A percentile compares a stretch with the other conserved stretches of the same genome.
phyloP scores from a whole-genome alignment of 2,888 invertebrate species.

The Acronicta leporina region DNA sequence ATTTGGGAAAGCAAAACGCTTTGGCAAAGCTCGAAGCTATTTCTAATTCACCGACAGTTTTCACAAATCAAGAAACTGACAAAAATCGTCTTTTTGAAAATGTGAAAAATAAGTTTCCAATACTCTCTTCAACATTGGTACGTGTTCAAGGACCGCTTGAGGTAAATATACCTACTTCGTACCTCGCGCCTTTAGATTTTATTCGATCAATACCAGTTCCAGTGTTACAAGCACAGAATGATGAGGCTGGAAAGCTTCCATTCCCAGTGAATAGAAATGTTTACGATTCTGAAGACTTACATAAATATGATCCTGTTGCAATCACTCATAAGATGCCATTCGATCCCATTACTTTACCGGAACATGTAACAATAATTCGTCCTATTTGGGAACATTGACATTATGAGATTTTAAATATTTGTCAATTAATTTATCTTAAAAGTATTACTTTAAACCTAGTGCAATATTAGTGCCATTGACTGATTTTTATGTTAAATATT shows the following conservation, averaged over 20 bases:
- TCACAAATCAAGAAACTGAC: slow-evolving; percentile 62
- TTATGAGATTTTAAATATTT: slow-evolving; percentile 4
- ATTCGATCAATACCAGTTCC: slow-evolving; percentile 60
- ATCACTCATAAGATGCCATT: slow-evolving; percentile 61
- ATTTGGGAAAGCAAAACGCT: slow-evolving; percentile 68
- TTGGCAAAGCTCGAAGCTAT: slow-evolving; percentile 64
- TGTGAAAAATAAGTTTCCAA: slow-evolving; percentile 57
- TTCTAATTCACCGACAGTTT: slow-evolving; percentile 62
- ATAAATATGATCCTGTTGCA: slow-evolving; percentile 60
- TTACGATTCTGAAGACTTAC: slow-evolving; percentile 61
- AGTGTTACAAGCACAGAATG: slow-evolving; percentile 59
- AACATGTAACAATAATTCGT: slow-evolving; percentile 66
- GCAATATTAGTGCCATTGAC: slow-evolving; percentile 50
- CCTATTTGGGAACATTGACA: slow-evolving; percentile 72
- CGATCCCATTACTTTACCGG: slow-evolving; percentile 58
- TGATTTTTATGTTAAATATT: slow-evolving; percentile 45
- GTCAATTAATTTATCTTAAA: slow-evolving; percentile 10
- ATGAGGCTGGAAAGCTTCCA: slow-evolving; percentile 57
- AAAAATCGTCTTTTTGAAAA: slow-evolving; percentile 56
- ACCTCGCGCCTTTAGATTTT: slow-evolving; percentile 60
- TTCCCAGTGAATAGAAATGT: slow-evolving; percentile 62
- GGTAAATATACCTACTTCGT: slow-evolving; percentile 63
- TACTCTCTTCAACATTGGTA: slow-evolving; percentile 21
- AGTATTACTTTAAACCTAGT: slow-evolving; percentile 23
- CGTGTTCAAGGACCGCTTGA: slow-evolving; percentile 44